Percentiles rank a stretch among this genome's conserved stretches.
Conservation (phyloP, 2,113 vertebrate species). For the Nyctereutes procyonoides region DNA sequence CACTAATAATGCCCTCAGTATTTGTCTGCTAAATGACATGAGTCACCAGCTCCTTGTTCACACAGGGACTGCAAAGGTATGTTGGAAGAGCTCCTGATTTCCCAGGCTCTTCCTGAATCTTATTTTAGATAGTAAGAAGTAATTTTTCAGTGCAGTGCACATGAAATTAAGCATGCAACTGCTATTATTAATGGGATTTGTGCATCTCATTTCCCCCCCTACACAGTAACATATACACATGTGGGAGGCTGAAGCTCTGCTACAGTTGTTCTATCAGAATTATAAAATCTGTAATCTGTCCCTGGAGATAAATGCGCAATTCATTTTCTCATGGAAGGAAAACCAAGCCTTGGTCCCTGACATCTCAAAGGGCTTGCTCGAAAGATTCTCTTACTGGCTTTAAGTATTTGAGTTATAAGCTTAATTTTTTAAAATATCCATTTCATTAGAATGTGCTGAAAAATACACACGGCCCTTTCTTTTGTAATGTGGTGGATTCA, state of each 20-base stretch:
- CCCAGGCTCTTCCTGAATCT: slow-evolving; percentile 56
- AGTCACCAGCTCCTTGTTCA: background rate
- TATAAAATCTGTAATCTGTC: slow-evolving; percentile 65
- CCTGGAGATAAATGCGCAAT: slow-evolving; percentile 65
- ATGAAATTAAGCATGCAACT: slow-evolving; percentile 78
- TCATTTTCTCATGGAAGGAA: slow-evolving; percentile 68
- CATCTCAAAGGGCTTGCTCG: slow-evolving; percentile 67
- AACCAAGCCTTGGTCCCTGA: slow-evolving; percentile 58
- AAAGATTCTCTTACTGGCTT: slow-evolving; percentile 40
- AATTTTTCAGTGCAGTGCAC: slow-evolving; percentile 79
- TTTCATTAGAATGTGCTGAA: slow-evolving; percentile 38
- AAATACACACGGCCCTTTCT: background rate
- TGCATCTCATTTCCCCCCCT: slow-evolving; percentile 22
- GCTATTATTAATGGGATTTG: slow-evolving; percentile 75
- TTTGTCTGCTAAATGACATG: slow-evolving; percentile 4
- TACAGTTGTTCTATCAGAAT: slow-evolving; percentile 61
- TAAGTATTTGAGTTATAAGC: slow-evolving; percentile 24
- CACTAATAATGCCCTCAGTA: background rate
- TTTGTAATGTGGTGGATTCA: slow-evolving; percentile 46
- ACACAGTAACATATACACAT: slow-evolving; percentile 10
- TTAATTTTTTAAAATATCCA: slow-evolving; percentile 60
- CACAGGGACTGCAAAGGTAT: background rate
- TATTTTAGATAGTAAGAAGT: slow-evolving; percentile 71
- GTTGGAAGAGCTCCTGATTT: slow-evolving; percentile 63
- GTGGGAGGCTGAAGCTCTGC: slow-evolving; percentile 49